Conservation (phyloP, 2,797 vertebrate species). For the Pyrocephalus nanus region DNA sequence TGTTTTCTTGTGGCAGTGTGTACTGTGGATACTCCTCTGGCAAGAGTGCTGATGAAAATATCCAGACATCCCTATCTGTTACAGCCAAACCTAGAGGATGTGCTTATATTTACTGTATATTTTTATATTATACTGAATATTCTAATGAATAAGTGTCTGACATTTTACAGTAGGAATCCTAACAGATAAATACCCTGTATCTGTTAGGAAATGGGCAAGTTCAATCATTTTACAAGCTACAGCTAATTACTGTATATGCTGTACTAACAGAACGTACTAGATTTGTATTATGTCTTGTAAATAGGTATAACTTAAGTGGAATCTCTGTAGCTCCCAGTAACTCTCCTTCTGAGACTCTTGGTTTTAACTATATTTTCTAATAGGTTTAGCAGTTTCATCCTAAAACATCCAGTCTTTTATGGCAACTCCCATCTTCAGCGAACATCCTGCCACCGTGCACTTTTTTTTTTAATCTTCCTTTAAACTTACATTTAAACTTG, state of each 20-base stretch:
- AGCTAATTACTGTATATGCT: constrained; percentile 38
- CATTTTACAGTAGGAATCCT: constrained; percentile 29
- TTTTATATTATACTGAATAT: constrained; percentile 57
- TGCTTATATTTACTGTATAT: constrained; percentile 61
- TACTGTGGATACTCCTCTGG: background rate
- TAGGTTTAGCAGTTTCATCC: background rate
- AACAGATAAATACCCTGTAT: background rate
- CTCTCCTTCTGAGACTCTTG: constrained; percentile 4
- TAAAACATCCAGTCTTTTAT: background rate
- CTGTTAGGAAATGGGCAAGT: background rate
- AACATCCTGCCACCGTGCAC: constrained; percentile 9
- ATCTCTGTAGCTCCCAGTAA: background rate
- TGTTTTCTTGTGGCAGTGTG: background rate
- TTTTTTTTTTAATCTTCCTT: background rate
- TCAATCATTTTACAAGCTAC: constrained; percentile 17
- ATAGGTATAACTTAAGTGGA: constrained; percentile 53
- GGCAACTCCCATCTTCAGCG: background rate
- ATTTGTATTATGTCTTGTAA: constrained; percentile 60
- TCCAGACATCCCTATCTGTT: background rate
- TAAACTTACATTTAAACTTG: constrained; percentile 3
- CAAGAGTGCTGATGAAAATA: constrained; percentile 4
- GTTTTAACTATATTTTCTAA: constrained; percentile 15
- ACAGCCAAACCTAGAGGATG: constrained; percentile 8
- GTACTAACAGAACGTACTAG: constrained; percentile 45
- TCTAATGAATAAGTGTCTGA: constrained; percentile 40